Conservation (phyloP, 2,113 vertebrate species). For the Macaca mulatta region DNA sequence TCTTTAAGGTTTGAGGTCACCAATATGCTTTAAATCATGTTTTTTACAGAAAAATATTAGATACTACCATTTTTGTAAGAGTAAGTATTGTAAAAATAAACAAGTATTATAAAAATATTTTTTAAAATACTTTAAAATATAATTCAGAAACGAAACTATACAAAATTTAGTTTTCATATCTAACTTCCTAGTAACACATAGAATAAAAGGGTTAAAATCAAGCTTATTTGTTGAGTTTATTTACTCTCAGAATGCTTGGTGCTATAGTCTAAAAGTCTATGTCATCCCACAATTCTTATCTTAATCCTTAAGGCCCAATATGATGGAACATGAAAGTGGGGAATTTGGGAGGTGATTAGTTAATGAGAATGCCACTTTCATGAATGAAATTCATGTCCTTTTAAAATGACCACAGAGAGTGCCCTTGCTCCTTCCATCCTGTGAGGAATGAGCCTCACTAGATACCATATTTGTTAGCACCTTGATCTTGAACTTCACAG, state of each 20-base stretch:
- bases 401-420: background rate
- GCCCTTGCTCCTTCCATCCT: background rate
- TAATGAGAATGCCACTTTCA: background rate
- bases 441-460: background rate
- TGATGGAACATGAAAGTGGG: background rate
- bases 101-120: background rate
- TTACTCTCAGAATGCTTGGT: background rate
- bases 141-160: background rate
- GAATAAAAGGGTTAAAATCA: background rate
- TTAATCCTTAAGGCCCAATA: background rate
- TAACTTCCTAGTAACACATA: background rate
- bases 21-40: background rate
- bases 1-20: background rate
- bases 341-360: background rate
- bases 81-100: background rate
- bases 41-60: background rate
- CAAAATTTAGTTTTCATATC: background rate
- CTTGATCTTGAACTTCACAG: background rate
- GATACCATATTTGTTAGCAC: background rate
- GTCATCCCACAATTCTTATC: background rate
- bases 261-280: background rate
- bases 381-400: background rate
- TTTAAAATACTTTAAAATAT: background rate
- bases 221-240: background rate
- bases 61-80: background rate